Evolutionary conservation across 2,888 invertebrate species (phyloP).

Genomic region (Sinopyrophorus schimmeli): DNA sequence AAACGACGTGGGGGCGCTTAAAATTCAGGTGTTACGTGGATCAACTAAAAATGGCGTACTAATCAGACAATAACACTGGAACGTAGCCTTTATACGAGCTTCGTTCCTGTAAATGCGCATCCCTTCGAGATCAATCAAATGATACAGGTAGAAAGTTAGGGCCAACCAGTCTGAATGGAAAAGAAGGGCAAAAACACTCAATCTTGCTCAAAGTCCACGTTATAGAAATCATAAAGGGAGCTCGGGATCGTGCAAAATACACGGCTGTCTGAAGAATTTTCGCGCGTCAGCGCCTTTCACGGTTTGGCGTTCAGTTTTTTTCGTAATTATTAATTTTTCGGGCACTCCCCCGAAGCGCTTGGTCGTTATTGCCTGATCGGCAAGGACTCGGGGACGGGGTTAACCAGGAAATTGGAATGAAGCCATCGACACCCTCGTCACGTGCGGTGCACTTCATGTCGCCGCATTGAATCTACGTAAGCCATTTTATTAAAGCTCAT

Average conservation of each 20-base stretch:
- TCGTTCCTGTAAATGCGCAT: too few relatives aligned
- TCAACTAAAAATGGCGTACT: too few relatives aligned
- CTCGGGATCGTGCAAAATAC: conserved; percentile 6
- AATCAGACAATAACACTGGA: too few relatives aligned
- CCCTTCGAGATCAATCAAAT: too few relatives aligned
- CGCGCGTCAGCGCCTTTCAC: conserved; percentile 13
- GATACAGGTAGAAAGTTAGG: too few relatives aligned
- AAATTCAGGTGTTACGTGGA: too few relatives aligned
- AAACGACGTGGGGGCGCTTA: too few relatives aligned
- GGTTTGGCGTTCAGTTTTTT: too few relatives aligned
- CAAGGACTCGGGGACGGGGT: conserved; percentile 35
- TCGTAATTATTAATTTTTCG: conserved; percentile 6
- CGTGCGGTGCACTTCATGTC: conserved; percentile 46
- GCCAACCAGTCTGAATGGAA: too few relatives aligned
- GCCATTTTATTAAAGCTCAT: conserved; percentile 48
- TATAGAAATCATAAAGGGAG: conserved; percentile 1
- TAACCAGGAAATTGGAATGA: conserved; percentile 36
- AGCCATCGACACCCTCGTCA: conserved; percentile 43
- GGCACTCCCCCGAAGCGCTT: too few relatives aligned
- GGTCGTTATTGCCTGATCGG: conserved; percentile 9
- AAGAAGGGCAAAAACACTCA: too few relatives aligned
- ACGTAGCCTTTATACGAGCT: too few relatives aligned
- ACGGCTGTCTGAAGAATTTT: conserved; percentile 11
- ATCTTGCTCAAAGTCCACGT: conserved; percentile 3
- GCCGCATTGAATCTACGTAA: conserved; percentile 44